These are phyloP conservation scores for Elgaria multicarinata DNA, from an alignment of 2,113 vertebrate species.

Conservation along the genomic window DNA sequence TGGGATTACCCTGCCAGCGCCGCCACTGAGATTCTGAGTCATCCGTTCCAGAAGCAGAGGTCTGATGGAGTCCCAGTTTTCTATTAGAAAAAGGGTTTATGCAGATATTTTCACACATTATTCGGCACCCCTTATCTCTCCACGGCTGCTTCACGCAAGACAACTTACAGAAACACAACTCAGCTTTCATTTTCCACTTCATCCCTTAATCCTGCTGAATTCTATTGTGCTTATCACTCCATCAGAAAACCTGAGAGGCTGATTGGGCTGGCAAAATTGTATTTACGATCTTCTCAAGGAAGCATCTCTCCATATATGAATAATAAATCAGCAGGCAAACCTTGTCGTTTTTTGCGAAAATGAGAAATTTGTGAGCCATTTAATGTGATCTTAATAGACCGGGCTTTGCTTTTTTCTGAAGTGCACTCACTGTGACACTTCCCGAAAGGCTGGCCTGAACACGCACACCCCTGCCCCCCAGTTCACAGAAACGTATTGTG, in stretches of 20 bases:
- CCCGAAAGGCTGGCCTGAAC: neutral
- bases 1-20: slow-evolving; percentile 42
- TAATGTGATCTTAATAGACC: slow-evolving; percentile 68
- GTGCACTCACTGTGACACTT: slow-evolving; percentile 38
- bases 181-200: slow-evolving; percentile 65
- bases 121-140: slow-evolving; percentile 49
- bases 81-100: slow-evolving; percentile 44
- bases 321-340: slow-evolving; percentile 66
- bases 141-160: slow-evolving; percentile 36
- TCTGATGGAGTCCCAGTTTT: slow-evolving; percentile 31
- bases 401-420: slow-evolving; percentile 43
- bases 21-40: slow-evolving; percentile 11
- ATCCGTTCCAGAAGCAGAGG: neutral
- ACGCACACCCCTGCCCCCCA: neutral
- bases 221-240: slow-evolving; percentile 60
- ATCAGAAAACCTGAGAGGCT: slow-evolving; percentile 46
- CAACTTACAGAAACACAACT: slow-evolving; percentile 51
- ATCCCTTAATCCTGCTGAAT: slow-evolving; percentile 61
- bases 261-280: slow-evolving; percentile 62
- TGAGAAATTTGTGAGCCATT: slow-evolving; percentile 68
- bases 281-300: slow-evolving; percentile 59
- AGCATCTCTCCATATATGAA: slow-evolving; percentile 56
- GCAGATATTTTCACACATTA: slow-evolving; percentile 40
- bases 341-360: slow-evolving; percentile 63
- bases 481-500: slow-evolving; percentile 21